These are phyloP conservation scores for Listronotus oregonensis DNA, from an alignment of 1,140 invertebrate genomes.

Conservation along the genomic window DNA sequence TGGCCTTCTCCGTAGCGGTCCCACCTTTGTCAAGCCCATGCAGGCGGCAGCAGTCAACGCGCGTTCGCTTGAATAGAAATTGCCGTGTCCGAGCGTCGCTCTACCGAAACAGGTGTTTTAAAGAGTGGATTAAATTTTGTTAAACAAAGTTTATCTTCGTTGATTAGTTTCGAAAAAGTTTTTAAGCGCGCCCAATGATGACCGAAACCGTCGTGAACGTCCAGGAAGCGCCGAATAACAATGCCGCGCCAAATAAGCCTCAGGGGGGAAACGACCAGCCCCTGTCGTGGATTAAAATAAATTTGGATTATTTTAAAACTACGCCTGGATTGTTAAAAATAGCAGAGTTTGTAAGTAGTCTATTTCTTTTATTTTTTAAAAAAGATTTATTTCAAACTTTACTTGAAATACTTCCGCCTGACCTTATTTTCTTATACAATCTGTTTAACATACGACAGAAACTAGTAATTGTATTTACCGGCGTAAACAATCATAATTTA, in stretches of 20 bases:
- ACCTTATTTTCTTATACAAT: slow-evolving; percentile 21
- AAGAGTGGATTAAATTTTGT: background rate
- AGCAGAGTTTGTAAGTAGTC: slow-evolving; percentile 69
- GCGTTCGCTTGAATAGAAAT: slow-evolving; percentile 15
- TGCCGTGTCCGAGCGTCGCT: slow-evolving; percentile 7
- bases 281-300: slow-evolving; percentile 70
- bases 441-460: slow-evolving; percentile 10
- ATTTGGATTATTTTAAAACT: slow-evolving; percentile 75
- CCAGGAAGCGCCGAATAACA: slow-evolving; percentile 60
- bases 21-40: slow-evolving; percentile 22
- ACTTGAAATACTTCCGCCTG: background rate
- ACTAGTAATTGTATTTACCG: slow-evolving; percentile 8
- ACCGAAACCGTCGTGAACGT: slow-evolving; percentile 71
- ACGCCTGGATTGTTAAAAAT: slow-evolving; percentile 75
- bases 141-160: slow-evolving; percentile 4
- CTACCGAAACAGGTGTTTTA: slow-evolving; percentile 26
- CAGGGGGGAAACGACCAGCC: slow-evolving; percentile 56
- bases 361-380: background rate
- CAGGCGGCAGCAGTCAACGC: slow-evolving; percentile 9
- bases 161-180: background rate
- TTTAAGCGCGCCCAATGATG: slow-evolving; percentile 58
- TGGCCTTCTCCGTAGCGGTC: slow-evolving; percentile 27
- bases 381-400: too few relatives aligned
- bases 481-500: slow-evolving; percentile 5
- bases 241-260: slow-evolving; percentile 56